Evolutionary conservation across 2,797 vertebrate species (phyloP).

Genomic region (Intellagama lesueurii): DNA sequence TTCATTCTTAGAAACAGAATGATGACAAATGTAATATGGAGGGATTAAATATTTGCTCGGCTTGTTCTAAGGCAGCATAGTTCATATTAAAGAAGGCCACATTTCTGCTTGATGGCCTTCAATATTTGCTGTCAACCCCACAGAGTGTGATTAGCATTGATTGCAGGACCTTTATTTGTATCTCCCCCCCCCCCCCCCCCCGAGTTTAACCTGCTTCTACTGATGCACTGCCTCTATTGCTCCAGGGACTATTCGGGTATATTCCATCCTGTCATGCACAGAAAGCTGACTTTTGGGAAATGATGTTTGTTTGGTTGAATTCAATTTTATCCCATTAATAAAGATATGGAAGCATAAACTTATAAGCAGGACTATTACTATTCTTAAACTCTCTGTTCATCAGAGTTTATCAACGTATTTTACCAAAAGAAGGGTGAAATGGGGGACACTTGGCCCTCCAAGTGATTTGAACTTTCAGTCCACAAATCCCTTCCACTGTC

Average conservation of each 20-base stretch:
- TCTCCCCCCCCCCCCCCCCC: constrained; percentile 38
- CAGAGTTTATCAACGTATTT: not conserved
- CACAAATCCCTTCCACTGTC: too few species aligned
- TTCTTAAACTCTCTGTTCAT: not conserved
- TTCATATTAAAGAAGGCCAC: constrained; percentile 31
- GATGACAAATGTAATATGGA: constrained; percentile 28
- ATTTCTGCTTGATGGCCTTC: constrained; percentile 28
- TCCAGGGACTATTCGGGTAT: not conserved
- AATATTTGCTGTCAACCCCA: constrained; percentile 6
- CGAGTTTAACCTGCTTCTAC: constrained; percentile 4
- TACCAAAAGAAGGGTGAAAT: too few species aligned
- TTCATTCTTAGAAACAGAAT: constrained; percentile 25
- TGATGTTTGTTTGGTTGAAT: not conserved
- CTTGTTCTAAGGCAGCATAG: constrained; percentile 6
- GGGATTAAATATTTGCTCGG: constrained; percentile 39
- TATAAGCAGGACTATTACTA: not conserved
- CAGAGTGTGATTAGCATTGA: constrained; percentile 37
- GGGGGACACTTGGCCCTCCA: not conserved
- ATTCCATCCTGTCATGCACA: not conserved
- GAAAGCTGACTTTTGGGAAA: not conserved
- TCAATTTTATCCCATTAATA: not conserved
- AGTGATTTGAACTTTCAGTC: not conserved
- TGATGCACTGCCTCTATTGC: constrained; percentile 24
- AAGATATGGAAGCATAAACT: not conserved
- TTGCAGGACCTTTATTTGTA: constrained; percentile 19